Evolutionary conservation across 2,888 invertebrate species (phyloP).

Genomic region (Ganaspis brasiliensis): DNA sequence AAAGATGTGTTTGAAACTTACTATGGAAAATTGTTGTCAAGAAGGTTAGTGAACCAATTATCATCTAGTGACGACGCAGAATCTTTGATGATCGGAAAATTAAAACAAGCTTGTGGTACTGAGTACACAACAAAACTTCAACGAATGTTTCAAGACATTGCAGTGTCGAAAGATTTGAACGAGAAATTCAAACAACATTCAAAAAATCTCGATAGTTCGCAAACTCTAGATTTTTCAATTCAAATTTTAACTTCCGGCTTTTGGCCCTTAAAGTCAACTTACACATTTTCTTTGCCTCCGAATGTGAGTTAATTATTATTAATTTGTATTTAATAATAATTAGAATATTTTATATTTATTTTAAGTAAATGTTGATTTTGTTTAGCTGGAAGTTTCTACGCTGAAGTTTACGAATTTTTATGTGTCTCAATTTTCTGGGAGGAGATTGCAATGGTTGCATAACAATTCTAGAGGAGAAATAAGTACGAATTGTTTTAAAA

Average conservation of each 20-base stretch:
- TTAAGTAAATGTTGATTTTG: constrained; percentile 50
- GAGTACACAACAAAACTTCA: constrained; percentile 99
- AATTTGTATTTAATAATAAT: constrained; percentile 15
- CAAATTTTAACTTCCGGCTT: constrained; percentile 98
- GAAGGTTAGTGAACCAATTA: constrained; percentile 97
- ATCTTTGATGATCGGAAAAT: constrained; percentile 99
- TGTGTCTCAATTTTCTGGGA: constrained; percentile 96
- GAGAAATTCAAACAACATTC: constrained; percentile 96
- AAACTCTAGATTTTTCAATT: constrained; percentile 97
- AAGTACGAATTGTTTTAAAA: constrained; percentile 97
- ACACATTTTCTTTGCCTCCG: constrained; percentile 95
- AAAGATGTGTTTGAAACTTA: constrained; percentile 99
- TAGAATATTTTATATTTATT: constrained; percentile 44
- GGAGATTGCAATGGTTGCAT: constrained; percentile 98
- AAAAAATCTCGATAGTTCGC: constrained; percentile 84
- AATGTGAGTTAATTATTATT: constrained; percentile 84
- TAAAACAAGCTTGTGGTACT: constrained; percentile 99
- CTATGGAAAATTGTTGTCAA: constrained; percentile 99
- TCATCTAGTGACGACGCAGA: constrained; percentile 99
- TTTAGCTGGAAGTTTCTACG: constrained; percentile 94
- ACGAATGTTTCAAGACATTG: constrained; percentile 99
- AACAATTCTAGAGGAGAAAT: constrained; percentile 99
- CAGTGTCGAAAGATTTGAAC: constrained; percentile 98
- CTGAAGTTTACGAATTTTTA: constrained; percentile 98
- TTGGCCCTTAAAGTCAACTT: constrained; percentile 99